Conservation (phyloP, 2,797 vertebrate species). For the Onychomys arenicola region DNA sequence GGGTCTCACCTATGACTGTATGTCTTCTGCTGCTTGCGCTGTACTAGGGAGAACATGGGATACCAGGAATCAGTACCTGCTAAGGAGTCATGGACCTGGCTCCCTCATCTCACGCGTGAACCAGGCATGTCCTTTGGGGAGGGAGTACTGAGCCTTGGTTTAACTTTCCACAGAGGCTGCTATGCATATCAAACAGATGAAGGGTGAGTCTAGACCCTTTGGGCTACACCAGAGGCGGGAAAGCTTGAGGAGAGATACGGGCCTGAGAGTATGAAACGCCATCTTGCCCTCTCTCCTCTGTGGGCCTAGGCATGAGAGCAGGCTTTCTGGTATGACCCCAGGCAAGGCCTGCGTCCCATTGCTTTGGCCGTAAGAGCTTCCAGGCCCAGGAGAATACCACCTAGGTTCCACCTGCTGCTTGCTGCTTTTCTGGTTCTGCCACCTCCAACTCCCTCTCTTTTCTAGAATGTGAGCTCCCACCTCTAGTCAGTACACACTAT, state of each 20-base stretch:
- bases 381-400: background rate
- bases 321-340: background rate
- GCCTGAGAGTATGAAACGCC: too few relatives aligned
- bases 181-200: background rate
- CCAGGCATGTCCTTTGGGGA: background rate
- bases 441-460: background rate
- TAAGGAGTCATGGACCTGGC: background rate
- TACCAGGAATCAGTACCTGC: background rate
- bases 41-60: background rate
- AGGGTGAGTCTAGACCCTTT: accelerated
- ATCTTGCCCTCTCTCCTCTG: background rate
- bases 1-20: background rate
- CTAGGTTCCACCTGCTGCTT: background rate
- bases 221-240: background rate
- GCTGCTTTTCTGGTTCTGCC: background rate
- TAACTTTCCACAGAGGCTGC: background rate
- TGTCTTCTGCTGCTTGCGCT: background rate
- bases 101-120: too few relatives aligned
- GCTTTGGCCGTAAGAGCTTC: background rate
- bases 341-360: background rate
- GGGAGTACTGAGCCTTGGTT: background rate
- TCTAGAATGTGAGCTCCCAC: background rate
- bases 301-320: background rate
- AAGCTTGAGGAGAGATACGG: background rate
- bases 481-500: background rate